Conservation (phyloP, 2,797 vertebrate species). For the Mus spretus region DNA sequence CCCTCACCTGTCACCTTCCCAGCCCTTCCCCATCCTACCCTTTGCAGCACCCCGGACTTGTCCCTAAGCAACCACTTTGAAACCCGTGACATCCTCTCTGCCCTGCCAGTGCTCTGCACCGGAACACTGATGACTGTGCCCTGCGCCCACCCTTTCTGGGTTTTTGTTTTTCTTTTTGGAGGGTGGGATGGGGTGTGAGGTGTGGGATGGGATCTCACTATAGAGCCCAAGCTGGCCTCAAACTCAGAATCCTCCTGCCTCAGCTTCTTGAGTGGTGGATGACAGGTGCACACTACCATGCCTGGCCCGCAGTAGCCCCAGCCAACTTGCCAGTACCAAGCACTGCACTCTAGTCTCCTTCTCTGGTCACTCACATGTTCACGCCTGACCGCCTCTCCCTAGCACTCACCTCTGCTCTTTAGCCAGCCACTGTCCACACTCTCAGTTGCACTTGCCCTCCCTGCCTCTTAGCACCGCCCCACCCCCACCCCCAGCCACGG, state of each 20-base stretch:
- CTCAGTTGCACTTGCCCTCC: not conserved
- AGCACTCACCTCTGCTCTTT: not conserved
- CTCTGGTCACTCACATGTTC: not conserved
- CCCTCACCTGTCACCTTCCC: conserved; percentile 72
- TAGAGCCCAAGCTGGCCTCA: not conserved
- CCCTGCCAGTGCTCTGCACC: not conserved
- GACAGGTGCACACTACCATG: not conserved
- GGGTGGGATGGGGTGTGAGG: not conserved
- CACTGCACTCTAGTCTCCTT: not conserved
- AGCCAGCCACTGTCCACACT: not conserved
- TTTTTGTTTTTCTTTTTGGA: not conserved
- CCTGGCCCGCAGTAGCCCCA: not conserved
- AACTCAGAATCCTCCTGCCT: not conserved
- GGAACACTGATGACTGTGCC: not conserved
- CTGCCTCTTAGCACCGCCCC: too few species aligned
- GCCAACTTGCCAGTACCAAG: not conserved
- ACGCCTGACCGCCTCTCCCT: too few species aligned
- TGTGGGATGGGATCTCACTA: not conserved
- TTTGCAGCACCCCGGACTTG: not conserved
- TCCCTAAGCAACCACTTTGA: not conserved
- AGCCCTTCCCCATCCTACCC: conserved; percentile 59
- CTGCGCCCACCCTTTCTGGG: not conserved
- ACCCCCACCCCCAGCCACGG: too few species aligned
- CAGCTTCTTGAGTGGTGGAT: not conserved
- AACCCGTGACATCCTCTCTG: not conserved